Evolutionary conservation across 2,888 invertebrate genomes (phyloP).

Genomic region (Oxyteleia sp.): DNA sequence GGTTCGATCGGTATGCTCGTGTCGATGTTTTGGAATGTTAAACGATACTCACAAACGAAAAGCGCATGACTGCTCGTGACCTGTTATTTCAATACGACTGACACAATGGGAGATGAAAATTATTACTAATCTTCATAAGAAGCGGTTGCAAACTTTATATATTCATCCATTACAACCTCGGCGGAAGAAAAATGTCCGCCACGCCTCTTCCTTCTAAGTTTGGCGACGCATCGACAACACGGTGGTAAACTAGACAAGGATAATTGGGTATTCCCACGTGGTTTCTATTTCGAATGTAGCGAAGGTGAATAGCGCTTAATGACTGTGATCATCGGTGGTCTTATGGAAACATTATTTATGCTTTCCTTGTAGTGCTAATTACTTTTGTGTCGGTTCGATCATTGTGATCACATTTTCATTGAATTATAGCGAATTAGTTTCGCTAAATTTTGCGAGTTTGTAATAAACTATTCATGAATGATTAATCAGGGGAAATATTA

Average conservation of each 20-base stretch:
- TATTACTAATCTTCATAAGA: constrained; percentile 74
- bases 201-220: constrained; percentile 74
- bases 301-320: constrained; percentile 69
- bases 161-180: constrained; percentile 75
- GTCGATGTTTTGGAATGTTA: constrained; percentile 33
- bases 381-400: neutral
- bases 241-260: constrained; percentile 63
- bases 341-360: constrained; percentile 24
- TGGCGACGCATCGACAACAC: constrained; percentile 65
- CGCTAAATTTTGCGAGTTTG: no score
- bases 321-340: constrained; percentile 53
- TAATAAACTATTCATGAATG: no score
- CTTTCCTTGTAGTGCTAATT: constrained; percentile 11
- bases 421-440: no score
- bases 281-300: constrained; percentile 65
- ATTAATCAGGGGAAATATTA: no score
- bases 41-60: constrained; percentile 66
- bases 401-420: neutral
- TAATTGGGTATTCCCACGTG: constrained; percentile 72
- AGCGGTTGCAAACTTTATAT: constrained; percentile 73
- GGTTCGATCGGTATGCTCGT: neutral
- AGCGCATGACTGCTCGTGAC: constrained; percentile 66
- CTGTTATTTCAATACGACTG: constrained; percentile 65
- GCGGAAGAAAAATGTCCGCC: constrained; percentile 71
- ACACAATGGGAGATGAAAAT: constrained; percentile 68